These are phyloP conservation scores for Torymus texanus DNA, from an alignment of 2,888 invertebrate genomes.

Conservation along the genomic window DNA sequence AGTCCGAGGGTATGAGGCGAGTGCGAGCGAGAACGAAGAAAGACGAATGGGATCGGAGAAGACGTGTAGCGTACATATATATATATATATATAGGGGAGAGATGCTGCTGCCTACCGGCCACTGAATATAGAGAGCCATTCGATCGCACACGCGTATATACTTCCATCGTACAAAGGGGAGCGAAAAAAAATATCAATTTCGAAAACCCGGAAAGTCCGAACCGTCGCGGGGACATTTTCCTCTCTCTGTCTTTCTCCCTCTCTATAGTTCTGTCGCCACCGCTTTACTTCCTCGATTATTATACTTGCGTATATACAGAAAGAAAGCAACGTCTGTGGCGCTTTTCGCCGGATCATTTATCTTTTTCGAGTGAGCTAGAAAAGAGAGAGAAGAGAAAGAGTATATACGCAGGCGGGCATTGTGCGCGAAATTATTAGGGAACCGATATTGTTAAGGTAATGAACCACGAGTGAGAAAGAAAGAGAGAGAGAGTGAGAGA, in stretches of 20 bases:
- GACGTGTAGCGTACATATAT: slow-evolving; percentile 51
- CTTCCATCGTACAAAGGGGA: slow-evolving; percentile 51
- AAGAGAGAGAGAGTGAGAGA: slow-evolving; percentile 25
- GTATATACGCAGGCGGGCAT: slow-evolving; percentile 18
- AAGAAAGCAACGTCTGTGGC: not conserved
- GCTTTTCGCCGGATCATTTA: slow-evolving; percentile 38
- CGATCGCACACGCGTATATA: slow-evolving; percentile 48
- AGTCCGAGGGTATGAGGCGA: slow-evolving; percentile 11
- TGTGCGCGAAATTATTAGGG: slow-evolving; percentile 49
- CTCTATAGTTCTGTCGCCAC: too few relatives aligned
- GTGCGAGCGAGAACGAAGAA: slow-evolving; percentile 51
- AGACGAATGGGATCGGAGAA: slow-evolving; percentile 57
- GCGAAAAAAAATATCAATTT: slow-evolving; percentile 62
- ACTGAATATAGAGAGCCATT: slow-evolving; percentile 66
- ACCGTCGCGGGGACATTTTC: slow-evolving; percentile 40
- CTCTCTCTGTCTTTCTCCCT: not conserved
- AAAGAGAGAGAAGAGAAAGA: slow-evolving; percentile 28
- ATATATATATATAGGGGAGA: slow-evolving; percentile 19
- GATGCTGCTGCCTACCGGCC: slow-evolving; percentile 55
- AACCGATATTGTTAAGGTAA: slow-evolving; percentile 48
- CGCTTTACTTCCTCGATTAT: slow-evolving; percentile 20
- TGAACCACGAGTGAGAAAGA: slow-evolving; percentile 27
- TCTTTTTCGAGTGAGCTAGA: slow-evolving; percentile 42
- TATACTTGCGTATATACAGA: slow-evolving; percentile 1
- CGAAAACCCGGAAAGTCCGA: slow-evolving; percentile 61